Base-by-base conservation (phyloP, 2,113 vertebrate genomes). In the Puffinus mauretanicus region DNA sequence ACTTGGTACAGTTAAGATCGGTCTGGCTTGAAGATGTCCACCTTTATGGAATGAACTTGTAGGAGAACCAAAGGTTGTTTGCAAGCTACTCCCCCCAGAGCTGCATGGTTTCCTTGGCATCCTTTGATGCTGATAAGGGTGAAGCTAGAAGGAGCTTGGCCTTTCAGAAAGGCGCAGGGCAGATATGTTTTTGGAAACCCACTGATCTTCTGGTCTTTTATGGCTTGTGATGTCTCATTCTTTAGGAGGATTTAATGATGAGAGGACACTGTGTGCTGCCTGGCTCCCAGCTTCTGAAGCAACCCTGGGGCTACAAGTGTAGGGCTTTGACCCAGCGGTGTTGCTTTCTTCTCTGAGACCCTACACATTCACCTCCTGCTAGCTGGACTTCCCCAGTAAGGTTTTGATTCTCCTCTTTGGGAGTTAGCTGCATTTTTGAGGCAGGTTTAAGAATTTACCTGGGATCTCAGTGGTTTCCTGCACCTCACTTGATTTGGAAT, bases 371-470 rank as follows among this genome's bases (percentile, higher is more conserved):
- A 52, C 34, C 46, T 73, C 44, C 57, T 30, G 3, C 62, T 51
- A 36, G 46, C 64, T 85, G 62, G 32, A 32, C n/a, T 40, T 38
- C 38, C 42, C 72, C 1, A 6, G 27, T 30, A 46, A 65, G 87
- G 40, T 40, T 86, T 73, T 24, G 38, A 40, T 44, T 38, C 57
- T 67, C 16, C 20, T 38, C 34, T 90, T 46, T 34, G 12, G 44
- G 46, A 46, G 13, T 6, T 11, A 57, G 69, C 19, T 58, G 58
- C 7, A 1, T 11, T 77, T 55, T 44, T 19, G 16, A 87, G 65
- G 40, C 24, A 65, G n/a, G 44, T 46, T 49, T 29, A 58, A 49
- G 77, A 34, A 89, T 94, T 95, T 92, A 99, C 98, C 99, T 96
- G 98, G 69, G 6, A 88, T 58, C 29, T 96, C 22, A 2, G 55